Base-by-base conservation (phyloP, 2,113 vertebrate genomes). In the Barbus barbus region DNA sequence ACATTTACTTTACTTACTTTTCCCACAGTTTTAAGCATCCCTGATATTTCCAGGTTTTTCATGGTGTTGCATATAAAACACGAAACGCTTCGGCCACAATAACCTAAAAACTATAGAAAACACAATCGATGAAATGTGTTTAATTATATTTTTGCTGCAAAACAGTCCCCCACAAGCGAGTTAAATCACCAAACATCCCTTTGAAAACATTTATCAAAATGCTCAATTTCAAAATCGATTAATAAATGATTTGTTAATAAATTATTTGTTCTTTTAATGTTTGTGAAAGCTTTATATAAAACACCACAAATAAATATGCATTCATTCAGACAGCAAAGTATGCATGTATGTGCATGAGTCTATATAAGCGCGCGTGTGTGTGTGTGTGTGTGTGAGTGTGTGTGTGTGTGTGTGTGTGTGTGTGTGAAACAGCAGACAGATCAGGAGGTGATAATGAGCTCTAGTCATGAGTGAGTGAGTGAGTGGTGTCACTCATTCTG, bases 371-470 rank as follows among this genome's bases (percentile, higher is more conserved):
- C 48, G 33, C 48, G 60, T 31, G 31, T 83, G 48, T 28, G 14
- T 75, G 20, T 60, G 65, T 72, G 65, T 71, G n/a, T n/a, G n/a
- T n/a, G n/a, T n/a, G n/a, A n/a, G n/a, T n/a, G n/a, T n/a, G n/a
- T n/a, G n/a, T 28, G 14, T 75, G 20, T 60, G 65, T 72, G 38
- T n/a, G 36, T 13, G 36, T 12, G 5, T 28, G 78, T 38, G 51
- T 67, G 69, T 58, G 78, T 75, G 92, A 92, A 93, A 93, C 92
- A 92, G 92, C 91, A 93, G 92, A 94, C 92, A 93, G 93, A 93
- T 94, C 92, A 93, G 93, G 92, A 94, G 91, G 93, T 93, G 94
- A 91, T 94, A 95, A 94, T 95, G 93, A 94, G 94, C 93, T 69
- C n/a, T n/a, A n/a, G n/a, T n/a, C 78, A 80, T 80, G 58, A 72